Percentiles rank a stretch among this genome's conserved stretches.
Conservation (phyloP, 2,797 vertebrate species). For the Rhinogobio ventralis region DNA sequence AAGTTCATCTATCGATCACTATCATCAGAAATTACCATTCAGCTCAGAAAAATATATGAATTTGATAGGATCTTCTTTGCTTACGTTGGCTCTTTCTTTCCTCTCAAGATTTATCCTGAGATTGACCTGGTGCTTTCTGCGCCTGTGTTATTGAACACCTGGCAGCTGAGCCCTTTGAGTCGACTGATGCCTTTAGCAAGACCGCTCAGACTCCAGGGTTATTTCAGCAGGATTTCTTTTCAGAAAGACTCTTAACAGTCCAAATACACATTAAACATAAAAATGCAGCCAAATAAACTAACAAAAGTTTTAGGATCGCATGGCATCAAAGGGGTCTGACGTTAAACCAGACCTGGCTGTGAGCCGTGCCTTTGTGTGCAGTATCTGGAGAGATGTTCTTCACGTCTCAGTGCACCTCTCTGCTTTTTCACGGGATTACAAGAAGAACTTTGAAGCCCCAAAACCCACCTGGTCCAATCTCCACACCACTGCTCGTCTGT, state of each 20-base stretch:
- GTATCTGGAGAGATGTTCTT: constrained; percentile 79
- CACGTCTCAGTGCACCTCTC: constrained; percentile 77
- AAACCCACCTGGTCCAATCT: constrained; percentile 80
- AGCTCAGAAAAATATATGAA: constrained; percentile 66
- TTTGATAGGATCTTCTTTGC: constrained; percentile 65
- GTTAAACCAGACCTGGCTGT: constrained; percentile 71
- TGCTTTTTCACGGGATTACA: constrained; percentile 75
- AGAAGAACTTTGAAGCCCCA: constrained; percentile 79
- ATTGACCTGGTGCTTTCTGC: constrained; percentile 73
- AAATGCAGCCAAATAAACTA: constrained; percentile 81
- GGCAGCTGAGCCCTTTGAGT: constrained; percentile 77
- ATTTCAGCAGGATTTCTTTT: constrained; percentile 79
- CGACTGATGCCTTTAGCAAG: constrained; percentile 75
- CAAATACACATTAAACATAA: constrained; percentile 81
- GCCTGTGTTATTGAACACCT: constrained; percentile 77
- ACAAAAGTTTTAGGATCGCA: constrained; percentile 77
- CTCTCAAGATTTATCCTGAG: constrained; percentile 69
- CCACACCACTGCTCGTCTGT: constrained; percentile 66
- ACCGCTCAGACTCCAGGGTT: constrained; percentile 76
- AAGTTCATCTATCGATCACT: constrained; percentile 63
- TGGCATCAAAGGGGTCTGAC: constrained; percentile 80
- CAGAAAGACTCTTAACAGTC: constrained; percentile 72
- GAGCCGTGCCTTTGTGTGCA: constrained; percentile 78
- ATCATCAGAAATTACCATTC: constrained; percentile 69
- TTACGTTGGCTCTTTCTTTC: constrained; percentile 65